A percentile compares a stretch with the other conserved stretches of the same genome.
These are phyloP conservation scores for Halcyon chelicuti DNA, from an alignment of 2,797 vertebrate genomes.

Conservation along the genomic window DNA sequence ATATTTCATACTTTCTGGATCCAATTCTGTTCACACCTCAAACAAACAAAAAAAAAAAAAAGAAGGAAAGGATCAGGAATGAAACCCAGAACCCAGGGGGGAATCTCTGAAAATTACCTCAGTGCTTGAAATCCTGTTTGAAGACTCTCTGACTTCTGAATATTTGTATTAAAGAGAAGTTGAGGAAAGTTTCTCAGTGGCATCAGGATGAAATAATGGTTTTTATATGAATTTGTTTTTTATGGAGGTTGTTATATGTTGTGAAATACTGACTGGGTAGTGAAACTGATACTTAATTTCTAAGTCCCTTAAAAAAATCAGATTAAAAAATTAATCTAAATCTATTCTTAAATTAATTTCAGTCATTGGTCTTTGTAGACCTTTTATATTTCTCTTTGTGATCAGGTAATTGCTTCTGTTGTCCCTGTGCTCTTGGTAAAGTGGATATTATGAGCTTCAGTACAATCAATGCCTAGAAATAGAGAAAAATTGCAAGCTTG, in stretches of 20 bases:
- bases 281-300: not conserved
- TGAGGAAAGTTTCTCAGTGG: not conserved
- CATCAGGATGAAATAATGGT: not conserved
- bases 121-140: not conserved
- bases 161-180: not conserved
- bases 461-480: conserved; percentile 30
- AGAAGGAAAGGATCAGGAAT: not conserved
- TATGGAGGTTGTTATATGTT: not conserved
- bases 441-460: conserved; percentile 10
- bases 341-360: conserved; percentile 12
- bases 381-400: conserved; percentile 20
- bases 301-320: not conserved
- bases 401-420: conserved; percentile 2
- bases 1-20: not conserved
- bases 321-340: not conserved
- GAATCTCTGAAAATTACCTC: not conserved
- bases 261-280: not conserved
- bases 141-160: not conserved
- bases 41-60: not conserved
- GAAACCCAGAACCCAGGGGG: not conserved
- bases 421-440: not conserved
- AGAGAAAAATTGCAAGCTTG: conserved; percentile 27
- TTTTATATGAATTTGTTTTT: not conserved
- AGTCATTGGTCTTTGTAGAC: not conserved
- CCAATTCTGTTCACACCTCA: not conserved